Base-by-base conservation (phyloP, 2,888 invertebrate species). In the Halocaridina rubra region DNA sequence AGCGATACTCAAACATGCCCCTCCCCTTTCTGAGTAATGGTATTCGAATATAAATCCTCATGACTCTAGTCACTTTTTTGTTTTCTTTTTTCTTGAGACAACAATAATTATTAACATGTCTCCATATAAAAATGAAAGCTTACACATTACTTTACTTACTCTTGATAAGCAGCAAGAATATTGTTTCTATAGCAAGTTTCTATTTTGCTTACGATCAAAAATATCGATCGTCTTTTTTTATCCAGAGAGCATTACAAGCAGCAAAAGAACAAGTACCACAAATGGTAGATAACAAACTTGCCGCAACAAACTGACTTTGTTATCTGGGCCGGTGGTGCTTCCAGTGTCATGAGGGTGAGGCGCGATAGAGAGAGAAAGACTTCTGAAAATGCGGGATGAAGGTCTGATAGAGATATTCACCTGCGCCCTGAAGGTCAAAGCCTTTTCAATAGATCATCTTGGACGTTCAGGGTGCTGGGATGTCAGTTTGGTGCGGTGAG, bases 401-500 rank as follows among this genome's bases (percentile, higher is more conserved):
- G 78, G 82, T 61, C 67, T 82, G 82, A 32, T 71, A n/a, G n/a
- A n/a, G n/a, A n/a, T n/a, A n/a, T n/a, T n/a, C 69, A 39, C 81
- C 81, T 82, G 77, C 81, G 57, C 74, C 81, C 81, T 82, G 76
- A 82, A 82, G 69, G 81, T 77, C 81, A 77, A 19, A 27, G 30
- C 27, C 30, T 10, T 13, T 29, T 29, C 8, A n/a, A 19, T 61
- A 61, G n/a, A 10, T 61, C 61, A 61, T 10, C 29, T 53, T 24
- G 24, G 72, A 78, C 82, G 57, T 82, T 82, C 78, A 82, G 82
- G 77, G 82, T 71, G 82, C 82, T 82, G 77, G 82, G 82, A 82
- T 82, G 82, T 82, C 82, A 82, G 82, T 82, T 82, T 82, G 82
- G 82, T 82, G 82, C 82, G 82, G 82, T 82, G 82, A 78, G 78